Evolutionary conservation across 2,113 vertebrate species (phyloP).

Genomic region (Ginglymostoma cirratum): DNA sequence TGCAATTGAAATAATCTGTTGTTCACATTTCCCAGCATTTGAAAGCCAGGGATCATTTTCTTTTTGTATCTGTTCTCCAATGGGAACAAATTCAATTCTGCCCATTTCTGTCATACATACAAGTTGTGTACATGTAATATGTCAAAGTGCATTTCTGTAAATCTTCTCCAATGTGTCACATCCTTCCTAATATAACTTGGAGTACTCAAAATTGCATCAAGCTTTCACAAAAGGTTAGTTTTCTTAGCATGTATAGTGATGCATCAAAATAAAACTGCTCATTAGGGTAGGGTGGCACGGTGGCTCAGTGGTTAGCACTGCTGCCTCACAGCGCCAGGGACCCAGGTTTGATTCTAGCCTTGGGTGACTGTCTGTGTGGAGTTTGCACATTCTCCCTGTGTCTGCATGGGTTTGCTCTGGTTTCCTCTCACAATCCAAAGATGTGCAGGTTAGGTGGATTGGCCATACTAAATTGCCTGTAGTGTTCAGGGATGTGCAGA

Average conservation of each 20-base stretch:
- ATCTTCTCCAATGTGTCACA: background rate
- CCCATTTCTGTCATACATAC: background rate
- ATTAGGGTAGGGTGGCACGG: too few species aligned
- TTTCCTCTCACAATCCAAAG: too few species aligned
- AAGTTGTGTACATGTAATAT: background rate
- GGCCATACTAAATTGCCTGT: too few species aligned
- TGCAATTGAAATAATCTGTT: background rate
- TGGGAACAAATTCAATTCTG: background rate
- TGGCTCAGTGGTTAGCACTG: too few species aligned
- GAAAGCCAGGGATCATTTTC: background rate
- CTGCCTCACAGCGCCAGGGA: too few species aligned
- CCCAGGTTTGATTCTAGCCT: too few species aligned
- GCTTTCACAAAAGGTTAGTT: too few species aligned
- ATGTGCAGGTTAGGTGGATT: too few species aligned
- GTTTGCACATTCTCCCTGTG: too few species aligned
- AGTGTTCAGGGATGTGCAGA: too few species aligned
- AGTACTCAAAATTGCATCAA: background rate
- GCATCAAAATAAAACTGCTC: background rate
- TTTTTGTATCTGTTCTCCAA: background rate
- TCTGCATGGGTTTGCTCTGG: too few species aligned
- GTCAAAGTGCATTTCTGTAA: background rate
- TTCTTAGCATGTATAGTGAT: background rate
- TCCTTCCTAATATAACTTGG: background rate
- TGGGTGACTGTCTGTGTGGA: too few species aligned
- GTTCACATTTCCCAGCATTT: background rate